Conservation (phyloP, 2,113 vertebrate genomes). For the Sturnus vulgaris region DNA sequence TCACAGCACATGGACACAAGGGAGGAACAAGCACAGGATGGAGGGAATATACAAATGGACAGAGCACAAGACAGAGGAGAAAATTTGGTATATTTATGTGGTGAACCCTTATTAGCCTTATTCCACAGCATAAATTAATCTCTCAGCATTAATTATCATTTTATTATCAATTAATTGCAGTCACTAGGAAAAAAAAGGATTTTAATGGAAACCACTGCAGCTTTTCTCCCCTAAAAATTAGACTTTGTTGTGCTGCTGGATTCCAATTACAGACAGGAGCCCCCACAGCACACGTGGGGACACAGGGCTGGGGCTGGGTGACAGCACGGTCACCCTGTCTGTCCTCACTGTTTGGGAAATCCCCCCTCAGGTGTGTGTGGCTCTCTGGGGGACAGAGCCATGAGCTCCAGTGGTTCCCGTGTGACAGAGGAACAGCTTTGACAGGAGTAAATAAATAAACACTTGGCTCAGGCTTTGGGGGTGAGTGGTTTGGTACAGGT, state of each 20-base stretch:
- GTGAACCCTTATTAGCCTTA: neutral
- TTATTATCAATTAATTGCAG: conserved; percentile 10
- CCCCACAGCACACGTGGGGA: neutral
- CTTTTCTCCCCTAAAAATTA: neutral
- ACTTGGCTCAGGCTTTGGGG: neutral
- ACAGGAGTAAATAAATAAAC: neutral
- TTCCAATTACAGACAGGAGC: neutral
- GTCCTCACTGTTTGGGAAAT: neutral
- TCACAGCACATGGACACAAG: neutral
- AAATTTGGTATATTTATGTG: neutral
- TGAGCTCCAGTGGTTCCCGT: neutral
- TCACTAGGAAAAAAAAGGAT: neutral
- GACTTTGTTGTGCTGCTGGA: neutral
- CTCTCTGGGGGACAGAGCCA: neutral
- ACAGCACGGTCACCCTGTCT: neutral
- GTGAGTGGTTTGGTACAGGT: neutral
- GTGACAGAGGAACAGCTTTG: neutral
- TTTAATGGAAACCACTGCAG: neutral
- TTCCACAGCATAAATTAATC: neutral
- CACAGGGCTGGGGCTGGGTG: neutral
- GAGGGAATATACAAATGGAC: accelerated
- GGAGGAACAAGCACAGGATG: neutral
- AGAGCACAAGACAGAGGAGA: neutral
- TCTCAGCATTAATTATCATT: neutral
- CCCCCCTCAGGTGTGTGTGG: accelerated